Evolutionary conservation across 2,888 invertebrate species (phyloP).

Genomic region (Griposia aprilina): DNA sequence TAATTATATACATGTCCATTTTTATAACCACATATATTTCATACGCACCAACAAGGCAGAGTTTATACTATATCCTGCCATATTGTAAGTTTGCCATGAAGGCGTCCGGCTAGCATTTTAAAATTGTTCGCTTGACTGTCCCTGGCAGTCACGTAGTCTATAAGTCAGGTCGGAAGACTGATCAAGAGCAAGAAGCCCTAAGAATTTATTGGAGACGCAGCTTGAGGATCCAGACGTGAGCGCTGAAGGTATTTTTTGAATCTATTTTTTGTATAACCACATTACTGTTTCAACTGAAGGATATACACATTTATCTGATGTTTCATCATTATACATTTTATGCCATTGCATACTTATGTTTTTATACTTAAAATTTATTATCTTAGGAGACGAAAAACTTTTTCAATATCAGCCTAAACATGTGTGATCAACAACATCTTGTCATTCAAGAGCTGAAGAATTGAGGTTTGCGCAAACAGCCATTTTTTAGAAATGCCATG

Average conservation of each 20-base stretch:
- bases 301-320: conserved; percentile 68
- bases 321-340: conserved; percentile 59
- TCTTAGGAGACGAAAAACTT: conserved; percentile 48
- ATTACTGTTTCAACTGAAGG: conserved; percentile 75
- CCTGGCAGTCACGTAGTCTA: conserved; percentile 90
- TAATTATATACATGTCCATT: conserved; percentile 71
- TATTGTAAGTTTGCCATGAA: conserved; percentile 81
- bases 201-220: conserved; percentile 89
- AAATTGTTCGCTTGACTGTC: conserved; percentile 90
- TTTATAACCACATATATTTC: conserved; percentile 65
- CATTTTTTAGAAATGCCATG: conserved; percentile 46
- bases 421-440: conserved; percentile 47
- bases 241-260: conserved; percentile 90
- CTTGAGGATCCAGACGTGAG: conserved; percentile 87
- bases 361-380: conserved; percentile 44
- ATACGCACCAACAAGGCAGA: conserved; percentile 66
- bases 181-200: conserved; percentile 89
- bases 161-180: conserved; percentile 91
- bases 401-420: conserved; percentile 29
- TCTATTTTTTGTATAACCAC: conserved; percentile 88
- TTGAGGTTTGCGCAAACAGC: conserved; percentile 40
- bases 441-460: conserved; percentile 50
- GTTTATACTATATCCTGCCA: conserved; percentile 71
- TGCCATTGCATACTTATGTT: conserved; percentile 48
- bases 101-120: conserved; percentile 88